Base-by-base conservation (phyloP, 2,888 invertebrate species). In the Archaeoteleia sp. region DNA sequence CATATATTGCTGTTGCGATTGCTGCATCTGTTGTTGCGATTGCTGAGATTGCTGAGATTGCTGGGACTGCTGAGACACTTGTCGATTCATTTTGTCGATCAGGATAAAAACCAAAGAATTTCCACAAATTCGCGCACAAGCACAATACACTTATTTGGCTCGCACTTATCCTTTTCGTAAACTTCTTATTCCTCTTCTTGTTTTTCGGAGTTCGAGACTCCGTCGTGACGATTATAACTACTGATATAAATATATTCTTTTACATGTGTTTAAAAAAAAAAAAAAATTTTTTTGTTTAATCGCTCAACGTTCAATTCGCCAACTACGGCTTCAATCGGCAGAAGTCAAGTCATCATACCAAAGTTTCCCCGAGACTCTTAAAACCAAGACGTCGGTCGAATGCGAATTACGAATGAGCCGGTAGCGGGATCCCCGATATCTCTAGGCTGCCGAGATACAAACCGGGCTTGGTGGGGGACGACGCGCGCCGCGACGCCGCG, bases 341-440 rank as follows among this genome's bases (percentile, higher is more conserved):
- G 90, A 90, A 91, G 90, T 90, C 87, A 91, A 91, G 90, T 91
- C 91, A 91, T 91, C 89, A 89, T 91, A 89, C 89, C 89, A 90
- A 88, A 86, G 88, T 88, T 81, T 86, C 82, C 85, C 88, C 82
- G 83, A 84, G 82, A 83, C 82, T 83, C 82, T 80, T 79, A 78
- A 79, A 82, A 90, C 91, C 92, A 93, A 94, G 93, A 93, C 93
- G 94, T 94, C 93, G 93, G 92, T 94, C 93, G 94, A 93, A 93
- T 93, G 92, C 92, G 92, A 92, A 92, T 92, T 91, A 92, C 91
- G 91, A 92, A 92, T 92, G 92, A 92, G 92, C 79, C 82, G 80
- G 78, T 92, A 92, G 92, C 92, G 91, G 87, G 83, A 71, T 76
- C 74, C 84, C 76, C 71, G 74, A 67, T 71, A 70, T 76, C 69